phyloP scores from a whole-genome alignment of 2,113 vertebrate genomes.

The Plectropomus leopardus region DNA sequence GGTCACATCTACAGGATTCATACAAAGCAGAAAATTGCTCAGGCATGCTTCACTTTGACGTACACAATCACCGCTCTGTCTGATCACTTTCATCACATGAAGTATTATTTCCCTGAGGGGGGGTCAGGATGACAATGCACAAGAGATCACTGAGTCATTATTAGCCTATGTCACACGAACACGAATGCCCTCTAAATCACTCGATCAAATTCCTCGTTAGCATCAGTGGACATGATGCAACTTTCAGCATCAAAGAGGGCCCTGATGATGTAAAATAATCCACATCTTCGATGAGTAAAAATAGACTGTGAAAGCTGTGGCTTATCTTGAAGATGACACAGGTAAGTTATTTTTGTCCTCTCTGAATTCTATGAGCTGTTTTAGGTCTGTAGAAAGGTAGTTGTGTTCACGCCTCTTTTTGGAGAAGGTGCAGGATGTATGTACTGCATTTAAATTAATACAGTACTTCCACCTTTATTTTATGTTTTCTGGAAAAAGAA shows the following conservation, averaged over 20 bases:
- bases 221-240: not conserved
- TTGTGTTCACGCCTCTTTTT: not conserved
- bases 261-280: not conserved
- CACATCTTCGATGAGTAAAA: conserved; percentile 35
- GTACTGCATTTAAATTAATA: not conserved
- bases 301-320: conserved; percentile 23
- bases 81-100: conserved; percentile 35
- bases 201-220: conserved; percentile 9
- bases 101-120: conserved; percentile 18
- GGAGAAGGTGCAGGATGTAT: not conserved
- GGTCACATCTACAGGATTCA: conserved; percentile 6
- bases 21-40: conserved; percentile 9
- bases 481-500: no score
- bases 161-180: conserved; percentile 48
- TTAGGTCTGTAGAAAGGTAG: conserved; percentile 9
- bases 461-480: not conserved
- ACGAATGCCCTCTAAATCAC: conserved; percentile 23
- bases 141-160: conserved; percentile 29
- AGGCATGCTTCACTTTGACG: conserved; percentile 5
- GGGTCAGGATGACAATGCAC: conserved; percentile 46
- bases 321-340: conserved; percentile 10
- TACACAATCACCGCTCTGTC: not conserved
- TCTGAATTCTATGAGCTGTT: conserved; percentile 17
- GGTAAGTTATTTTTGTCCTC: conserved; percentile 34
- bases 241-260: not conserved